phyloP scores from a whole-genome alignment of 2,888 invertebrate genomes.

The Apotomis capreana region DNA sequence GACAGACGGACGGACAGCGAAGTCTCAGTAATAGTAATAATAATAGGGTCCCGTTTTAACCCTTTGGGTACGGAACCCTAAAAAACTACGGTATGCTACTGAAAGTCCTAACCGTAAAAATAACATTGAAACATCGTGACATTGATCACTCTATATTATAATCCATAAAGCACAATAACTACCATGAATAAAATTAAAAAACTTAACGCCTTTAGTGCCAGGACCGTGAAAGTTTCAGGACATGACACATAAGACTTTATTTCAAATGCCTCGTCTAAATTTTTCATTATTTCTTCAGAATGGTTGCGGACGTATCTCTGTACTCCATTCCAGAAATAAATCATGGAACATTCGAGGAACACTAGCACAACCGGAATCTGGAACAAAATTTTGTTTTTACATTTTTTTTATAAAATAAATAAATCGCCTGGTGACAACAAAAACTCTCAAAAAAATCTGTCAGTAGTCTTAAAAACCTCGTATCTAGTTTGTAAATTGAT shows the following conservation, averaged over 20 bases:
- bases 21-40: too few species aligned
- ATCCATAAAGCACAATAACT: slow-evolving; percentile 42
- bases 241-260: slow-evolving; percentile 62
- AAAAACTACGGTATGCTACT: too few species aligned
- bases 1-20: too few species aligned
- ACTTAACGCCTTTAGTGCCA: slow-evolving; percentile 56
- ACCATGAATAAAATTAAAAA: slow-evolving; percentile 53
- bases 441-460: too few species aligned
- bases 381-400: slow-evolving; percentile 39
- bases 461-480: too few species aligned
- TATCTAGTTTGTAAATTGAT: too few species aligned
- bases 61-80: too few species aligned
- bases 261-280: slow-evolving; percentile 51
- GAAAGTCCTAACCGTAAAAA: too few species aligned
- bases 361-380: slow-evolving; percentile 58
- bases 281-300: slow-evolving; percentile 57
- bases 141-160: not conserved
- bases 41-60: too few species aligned
- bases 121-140: not conserved
- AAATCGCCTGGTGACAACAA: too few species aligned
- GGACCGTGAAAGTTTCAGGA: slow-evolving; percentile 52
- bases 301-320: slow-evolving; percentile 55
- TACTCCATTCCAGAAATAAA: slow-evolving; percentile 57
- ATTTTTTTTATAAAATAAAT: too few species aligned
- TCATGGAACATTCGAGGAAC: slow-evolving; percentile 58